phyloP scores from a whole-genome alignment of 2,113 vertebrate species.

The Pseudopipra pipra region DNA sequence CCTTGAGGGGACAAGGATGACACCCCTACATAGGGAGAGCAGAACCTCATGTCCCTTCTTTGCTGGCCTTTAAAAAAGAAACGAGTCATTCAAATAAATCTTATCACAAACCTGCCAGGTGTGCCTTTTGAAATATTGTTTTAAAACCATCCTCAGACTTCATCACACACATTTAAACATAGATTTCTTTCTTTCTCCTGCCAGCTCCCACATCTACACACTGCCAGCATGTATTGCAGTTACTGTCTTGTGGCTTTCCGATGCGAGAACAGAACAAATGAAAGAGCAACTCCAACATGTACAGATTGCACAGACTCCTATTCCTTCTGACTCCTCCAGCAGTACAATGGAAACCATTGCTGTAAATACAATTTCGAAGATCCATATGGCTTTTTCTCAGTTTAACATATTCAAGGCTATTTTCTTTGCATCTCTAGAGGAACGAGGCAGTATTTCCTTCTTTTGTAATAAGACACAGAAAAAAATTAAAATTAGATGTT shows the following conservation, averaged over 20 bases:
- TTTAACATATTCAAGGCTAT: not conserved
- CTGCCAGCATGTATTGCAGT: not conserved
- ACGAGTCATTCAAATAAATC: not conserved
- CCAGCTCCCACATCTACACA: not conserved
- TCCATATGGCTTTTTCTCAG: not conserved
- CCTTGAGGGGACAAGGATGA: not conserved
- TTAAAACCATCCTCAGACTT: not conserved
- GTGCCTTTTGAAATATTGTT: not conserved
- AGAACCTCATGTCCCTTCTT: not conserved
- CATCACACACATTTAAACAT: not conserved
- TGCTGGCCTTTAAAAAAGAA: not conserved
- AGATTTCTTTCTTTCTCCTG: not conserved
- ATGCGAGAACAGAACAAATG: not conserved
- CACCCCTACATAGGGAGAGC: not conserved
- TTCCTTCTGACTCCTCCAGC: not conserved
- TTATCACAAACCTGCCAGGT: not conserved
- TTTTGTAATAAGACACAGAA: not conserved
- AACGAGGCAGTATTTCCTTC: not conserved
- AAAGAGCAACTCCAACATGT: not conserved
- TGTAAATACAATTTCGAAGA: not conserved
- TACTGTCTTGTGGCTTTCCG: not conserved
- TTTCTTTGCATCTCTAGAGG: not conserved
- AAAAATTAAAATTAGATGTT: not conserved
- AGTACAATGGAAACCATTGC: not conserved
- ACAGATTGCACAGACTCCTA: not conserved